Conservation (phyloP, 2,888 invertebrate species). For the Lithophane socia region DNA sequence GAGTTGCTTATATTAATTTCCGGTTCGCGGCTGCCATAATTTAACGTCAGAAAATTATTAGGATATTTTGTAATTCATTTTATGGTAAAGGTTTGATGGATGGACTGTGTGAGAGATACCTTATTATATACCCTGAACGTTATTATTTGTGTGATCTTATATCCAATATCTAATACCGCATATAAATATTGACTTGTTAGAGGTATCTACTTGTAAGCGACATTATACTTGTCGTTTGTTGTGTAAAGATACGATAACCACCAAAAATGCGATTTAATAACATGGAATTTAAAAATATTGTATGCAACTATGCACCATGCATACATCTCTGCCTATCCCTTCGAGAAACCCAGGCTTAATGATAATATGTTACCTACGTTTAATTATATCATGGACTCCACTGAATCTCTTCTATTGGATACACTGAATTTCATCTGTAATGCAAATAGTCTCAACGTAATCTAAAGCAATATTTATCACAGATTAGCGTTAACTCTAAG, state of each 20-base stretch:
- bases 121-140: no score
- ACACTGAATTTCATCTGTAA: no score
- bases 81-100: background rate
- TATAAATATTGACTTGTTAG: background rate
- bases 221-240: background rate
- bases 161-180: background rate
- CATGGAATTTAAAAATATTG: no score
- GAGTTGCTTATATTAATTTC: constrained; percentile 14
- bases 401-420: no score
- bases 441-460: no score
- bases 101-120: background rate
- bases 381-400: no score
- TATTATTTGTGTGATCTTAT: background rate
- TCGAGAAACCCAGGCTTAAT: no score
- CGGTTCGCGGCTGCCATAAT: constrained; percentile 1
- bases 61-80: background rate
- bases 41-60: background rate
- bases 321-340: no score
- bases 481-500: constrained; percentile 4
- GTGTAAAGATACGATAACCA: background rate
- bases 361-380: no score
- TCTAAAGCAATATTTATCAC: background rate
- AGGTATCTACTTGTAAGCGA: background rate
- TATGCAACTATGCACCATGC: no score
- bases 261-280: no score